phyloP scores from a whole-genome alignment of 2,113 vertebrate species.

The Otis tarda region DNA sequence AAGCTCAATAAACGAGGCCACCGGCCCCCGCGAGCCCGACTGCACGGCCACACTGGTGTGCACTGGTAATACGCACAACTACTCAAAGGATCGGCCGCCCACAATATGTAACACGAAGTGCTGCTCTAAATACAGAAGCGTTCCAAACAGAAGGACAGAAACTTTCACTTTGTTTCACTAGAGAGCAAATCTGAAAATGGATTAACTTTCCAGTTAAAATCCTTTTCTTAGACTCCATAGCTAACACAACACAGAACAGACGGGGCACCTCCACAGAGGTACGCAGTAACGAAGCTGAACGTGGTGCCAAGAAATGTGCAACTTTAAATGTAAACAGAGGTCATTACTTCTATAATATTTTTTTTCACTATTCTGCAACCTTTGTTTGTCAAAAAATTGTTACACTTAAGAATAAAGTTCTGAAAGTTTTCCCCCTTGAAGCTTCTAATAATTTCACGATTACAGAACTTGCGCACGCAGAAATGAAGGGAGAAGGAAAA shows the following conservation, averaged over 20 bases:
- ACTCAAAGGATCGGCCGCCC: too few relatives aligned
- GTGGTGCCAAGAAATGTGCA: background rate
- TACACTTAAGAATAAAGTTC: background rate
- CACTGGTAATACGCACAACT: fast-evolving
- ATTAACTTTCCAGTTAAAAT: background rate
- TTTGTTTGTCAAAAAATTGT: background rate
- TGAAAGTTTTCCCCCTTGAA: background rate
- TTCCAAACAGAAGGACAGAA: background rate
- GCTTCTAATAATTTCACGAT: background rate
- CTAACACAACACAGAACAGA: background rate
- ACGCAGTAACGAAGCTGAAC: background rate
- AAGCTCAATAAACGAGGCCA: background rate
- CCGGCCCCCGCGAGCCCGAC: fast-evolving
- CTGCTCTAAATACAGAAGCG: background rate
- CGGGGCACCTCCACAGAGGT: background rate
- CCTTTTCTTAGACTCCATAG: background rate
- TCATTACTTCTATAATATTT: too few relatives aligned
- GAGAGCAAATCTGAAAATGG: background rate
- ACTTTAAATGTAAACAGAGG: background rate
- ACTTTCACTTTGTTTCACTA: background rate
- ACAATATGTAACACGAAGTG: background rate
- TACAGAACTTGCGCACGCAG: background rate
- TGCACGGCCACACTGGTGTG: fast-evolving
- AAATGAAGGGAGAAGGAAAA: background rate
- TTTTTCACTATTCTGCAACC: background rate